Conservation (phyloP, 2,113 vertebrate genomes). For the Parotia lawesii region DNA sequence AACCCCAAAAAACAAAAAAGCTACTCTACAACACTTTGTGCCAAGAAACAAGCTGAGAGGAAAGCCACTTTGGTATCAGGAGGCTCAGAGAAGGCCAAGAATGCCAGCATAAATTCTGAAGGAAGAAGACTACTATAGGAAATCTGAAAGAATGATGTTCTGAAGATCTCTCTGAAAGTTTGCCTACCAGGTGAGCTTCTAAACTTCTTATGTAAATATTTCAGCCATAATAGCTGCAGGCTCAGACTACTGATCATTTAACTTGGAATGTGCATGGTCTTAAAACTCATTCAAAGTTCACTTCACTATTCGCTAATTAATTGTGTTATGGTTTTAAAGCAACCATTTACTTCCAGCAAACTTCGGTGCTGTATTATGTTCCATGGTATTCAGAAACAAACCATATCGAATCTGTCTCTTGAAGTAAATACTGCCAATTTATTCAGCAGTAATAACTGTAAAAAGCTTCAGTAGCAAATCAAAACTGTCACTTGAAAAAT, state of each 20-base stretch:
- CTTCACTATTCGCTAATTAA: not conserved
- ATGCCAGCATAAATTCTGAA: not conserved
- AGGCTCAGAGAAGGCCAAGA: not conserved
- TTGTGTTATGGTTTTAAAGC: constrained; percentile 5
- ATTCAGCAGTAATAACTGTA: constrained; percentile 14
- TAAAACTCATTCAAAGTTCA: constrained; percentile 34
- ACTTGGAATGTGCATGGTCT: not conserved
- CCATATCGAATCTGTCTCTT: not conserved
- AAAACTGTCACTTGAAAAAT: not conserved
- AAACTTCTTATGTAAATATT: constrained; percentile 32
- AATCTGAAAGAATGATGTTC: not conserved
- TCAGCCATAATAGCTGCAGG: constrained; percentile 28
- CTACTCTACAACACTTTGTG: not conserved
- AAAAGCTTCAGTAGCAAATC: constrained; percentile 9
- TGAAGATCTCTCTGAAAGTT: not conserved
- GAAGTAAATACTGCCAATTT: not conserved
- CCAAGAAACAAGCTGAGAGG: constrained; percentile 9
- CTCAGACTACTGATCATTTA: constrained; percentile 6
- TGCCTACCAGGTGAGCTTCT: constrained; percentile 16
- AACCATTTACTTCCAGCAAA: not conserved
- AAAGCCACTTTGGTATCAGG: not conserved
- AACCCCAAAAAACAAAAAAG: not conserved
- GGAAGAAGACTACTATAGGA: not conserved
- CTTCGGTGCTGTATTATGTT: not conserved
- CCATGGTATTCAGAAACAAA: not conserved